A percentile compares a stretch with the other conserved stretches of the same genome.
phyloP scores from a whole-genome alignment of 1,140 invertebrate genomes.

The Bombus superbus region DNA sequence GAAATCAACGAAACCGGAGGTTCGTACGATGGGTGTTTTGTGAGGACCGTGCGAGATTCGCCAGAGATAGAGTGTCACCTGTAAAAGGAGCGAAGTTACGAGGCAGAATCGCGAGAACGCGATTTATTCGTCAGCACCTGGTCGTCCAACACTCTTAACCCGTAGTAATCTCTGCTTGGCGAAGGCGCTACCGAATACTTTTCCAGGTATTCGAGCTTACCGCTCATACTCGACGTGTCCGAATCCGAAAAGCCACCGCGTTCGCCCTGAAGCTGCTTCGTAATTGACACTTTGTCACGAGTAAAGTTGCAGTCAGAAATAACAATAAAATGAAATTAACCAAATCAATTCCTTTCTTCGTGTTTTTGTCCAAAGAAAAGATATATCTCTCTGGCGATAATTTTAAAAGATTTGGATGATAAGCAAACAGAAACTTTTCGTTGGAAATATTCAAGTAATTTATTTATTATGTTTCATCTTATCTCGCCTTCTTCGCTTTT shows the following conservation, averaged over 20 bases:
- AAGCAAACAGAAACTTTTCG: no score
- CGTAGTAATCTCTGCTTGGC: slow-evolving; percentile 82
- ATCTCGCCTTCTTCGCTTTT: background rate
- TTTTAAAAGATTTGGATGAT: background rate
- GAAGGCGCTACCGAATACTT: slow-evolving; percentile 80
- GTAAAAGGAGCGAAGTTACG: slow-evolving; percentile 26
- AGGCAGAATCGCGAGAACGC: slow-evolving; percentile 10
- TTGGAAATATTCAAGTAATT: background rate
- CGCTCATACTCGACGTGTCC: slow-evolving; percentile 60
- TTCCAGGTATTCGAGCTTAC: slow-evolving; percentile 69
- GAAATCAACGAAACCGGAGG: slow-evolving; percentile 70
- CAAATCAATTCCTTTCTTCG: background rate
- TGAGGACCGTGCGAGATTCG: slow-evolving; percentile 81
- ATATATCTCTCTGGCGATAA: no score
- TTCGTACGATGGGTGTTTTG: slow-evolving; percentile 68
- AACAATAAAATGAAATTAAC: background rate
- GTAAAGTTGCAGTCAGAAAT: background rate
- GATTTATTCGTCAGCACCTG: slow-evolving; percentile 64
- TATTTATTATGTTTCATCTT: background rate
- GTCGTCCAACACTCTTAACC: slow-evolving; percentile 68
- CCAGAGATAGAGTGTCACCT: slow-evolving; percentile 81
- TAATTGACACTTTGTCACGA: background rate
- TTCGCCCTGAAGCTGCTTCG: slow-evolving; percentile 41
- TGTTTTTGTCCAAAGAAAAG: no score
- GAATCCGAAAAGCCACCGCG: slow-evolving; percentile 8